Base-by-base conservation (phyloP, 2,113 vertebrate genomes). In the Eulacestoma nigropectus region DNA sequence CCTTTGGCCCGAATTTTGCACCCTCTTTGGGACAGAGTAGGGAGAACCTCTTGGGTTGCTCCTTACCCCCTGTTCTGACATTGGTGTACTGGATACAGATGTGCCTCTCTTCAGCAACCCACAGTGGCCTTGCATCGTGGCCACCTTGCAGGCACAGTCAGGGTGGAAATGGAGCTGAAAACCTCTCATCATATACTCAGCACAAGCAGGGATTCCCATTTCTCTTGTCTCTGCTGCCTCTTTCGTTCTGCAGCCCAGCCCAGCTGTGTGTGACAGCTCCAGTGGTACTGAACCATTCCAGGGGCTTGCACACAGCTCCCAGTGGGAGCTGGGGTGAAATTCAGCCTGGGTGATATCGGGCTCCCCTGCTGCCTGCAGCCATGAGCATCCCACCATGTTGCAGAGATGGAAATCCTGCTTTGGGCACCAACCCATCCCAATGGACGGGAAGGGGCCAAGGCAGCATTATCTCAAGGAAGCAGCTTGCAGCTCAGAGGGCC, bases 331-430 rank as follows among this genome's bases (percentile, higher is more conserved):
- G 46, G n/a, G 25, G 6, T 53, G 32, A 39, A 77, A 84, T 52
- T 55, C 86, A 78, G 6, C 15, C 49, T 79, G 13, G 8, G 4
- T 72, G 3, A 6, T 42, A 11, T 3, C 0, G 0, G 20, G 12
- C 18, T 70, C 4, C 7, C 8, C 12, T 56, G 7, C 32, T 85
- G 44, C 16, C 53, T 68, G 23, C 23, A 41, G 42, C n/a, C 22
- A 4, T 16, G 46, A 42, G 46, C 55, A 56, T 16, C 27, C 17
- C 3, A 8, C 30, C 1, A 0, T 12, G n/a, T 14, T 33, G 29
- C 53, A 73, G 33, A 22, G 35, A 1, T 60, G 53, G 33, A 76
- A 86, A 64, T 72, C 30, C 19, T 64, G 30, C 49, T 18, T 16
- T 64, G 60, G 29, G 16, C 41, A 33, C 35, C 56, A 65, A 1